Evolutionary conservation across 2,797 vertebrate genomes (phyloP), one percentile per base, ranked within the genome.

Genomic region (Scolopax bukidnonensis): DNA sequence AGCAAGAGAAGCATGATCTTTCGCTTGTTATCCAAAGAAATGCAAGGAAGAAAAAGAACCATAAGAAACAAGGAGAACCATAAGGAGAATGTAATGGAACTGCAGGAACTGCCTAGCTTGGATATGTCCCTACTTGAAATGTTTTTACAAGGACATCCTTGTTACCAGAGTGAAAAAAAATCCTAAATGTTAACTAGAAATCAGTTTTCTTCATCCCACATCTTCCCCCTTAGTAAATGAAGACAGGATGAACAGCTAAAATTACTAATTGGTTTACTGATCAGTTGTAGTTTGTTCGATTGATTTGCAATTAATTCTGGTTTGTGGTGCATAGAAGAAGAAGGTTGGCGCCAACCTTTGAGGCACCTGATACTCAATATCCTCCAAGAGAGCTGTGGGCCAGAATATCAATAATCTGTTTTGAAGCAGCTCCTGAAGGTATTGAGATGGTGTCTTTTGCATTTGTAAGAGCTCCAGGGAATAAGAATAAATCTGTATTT

Each of bases 301-400:
- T 99, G 99, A 99, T 99, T 99, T 99, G 99, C 99, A 99, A 99
- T 99, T 99, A 99, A 99, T 99, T 99, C 99, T 99, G 99, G 99
- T 99, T 99, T 99, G 99, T 98, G 99, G 99, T 98, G 97, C 95
- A 95, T 95, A 98, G 97, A 98, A 98, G 98, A 98, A 98, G 98
- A 98, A 98, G 97, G 96, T 98, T 99, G 99, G 99, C 99, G 99
- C 99, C 99, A 99, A 99, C 98, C 98, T 99, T 99, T 97, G 98
- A 98, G 98, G 96, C 96, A 97, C 97, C 97, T 98, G 99, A 99
- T 98, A 99, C 98, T 98, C 98, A 98, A 99, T 99, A 99, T 98
- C 98, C 98, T 98, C 98, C 95, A 87, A 98, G 98, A 98, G 98
- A 98, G 97, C 96, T 97, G 97, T 78, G 94, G 96, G 97, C 95